A percentile compares a stretch with the other conserved stretches of the same genome.
These are phyloP conservation scores for Pantelozetes paolii DNA, from an alignment of 2,888 invertebrate genomes.

Conservation along the genomic window DNA sequence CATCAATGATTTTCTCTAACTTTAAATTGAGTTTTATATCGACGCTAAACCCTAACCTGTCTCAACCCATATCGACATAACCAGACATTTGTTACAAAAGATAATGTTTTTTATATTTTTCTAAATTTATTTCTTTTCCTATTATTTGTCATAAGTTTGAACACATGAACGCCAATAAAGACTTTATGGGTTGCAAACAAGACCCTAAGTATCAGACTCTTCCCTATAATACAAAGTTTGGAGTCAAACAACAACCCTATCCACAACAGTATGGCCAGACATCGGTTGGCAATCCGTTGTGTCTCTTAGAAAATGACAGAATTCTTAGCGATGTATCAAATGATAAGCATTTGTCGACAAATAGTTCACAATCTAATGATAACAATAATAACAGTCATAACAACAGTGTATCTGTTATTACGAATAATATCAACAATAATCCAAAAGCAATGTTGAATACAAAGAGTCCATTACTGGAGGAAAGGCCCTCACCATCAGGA, in stretches of 20 bases:
- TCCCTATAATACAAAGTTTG: conserved; percentile 80
- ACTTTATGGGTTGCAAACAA: conserved; percentile 34
- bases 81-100: neutral
- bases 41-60: no score
- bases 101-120: neutral
- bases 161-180: conserved; percentile 15
- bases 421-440: conserved; percentile 45
- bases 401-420: conserved; percentile 45
- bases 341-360: neutral
- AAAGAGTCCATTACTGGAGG: conserved; percentile 36
- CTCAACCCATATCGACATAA: no score
- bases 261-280: conserved; percentile 44
- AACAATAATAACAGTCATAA: conserved; percentile 42
- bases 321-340: conserved; percentile 17
- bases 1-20: neutral
- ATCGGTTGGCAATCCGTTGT: conserved; percentile 1
- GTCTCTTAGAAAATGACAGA: conserved; percentile 15
- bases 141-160: neutral
- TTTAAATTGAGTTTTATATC: no score
- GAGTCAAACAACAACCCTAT: conserved; percentile 50
- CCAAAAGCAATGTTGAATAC: conserved; percentile 22
- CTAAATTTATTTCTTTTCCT: neutral
- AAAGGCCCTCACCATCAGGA: conserved; percentile 43
- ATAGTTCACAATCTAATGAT: conserved; percentile 16
- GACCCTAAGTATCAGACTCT: conserved; percentile 88